phyloP scores from a whole-genome alignment of 2,888 invertebrate genomes.

The Chrysotoxum bicinctum region DNA sequence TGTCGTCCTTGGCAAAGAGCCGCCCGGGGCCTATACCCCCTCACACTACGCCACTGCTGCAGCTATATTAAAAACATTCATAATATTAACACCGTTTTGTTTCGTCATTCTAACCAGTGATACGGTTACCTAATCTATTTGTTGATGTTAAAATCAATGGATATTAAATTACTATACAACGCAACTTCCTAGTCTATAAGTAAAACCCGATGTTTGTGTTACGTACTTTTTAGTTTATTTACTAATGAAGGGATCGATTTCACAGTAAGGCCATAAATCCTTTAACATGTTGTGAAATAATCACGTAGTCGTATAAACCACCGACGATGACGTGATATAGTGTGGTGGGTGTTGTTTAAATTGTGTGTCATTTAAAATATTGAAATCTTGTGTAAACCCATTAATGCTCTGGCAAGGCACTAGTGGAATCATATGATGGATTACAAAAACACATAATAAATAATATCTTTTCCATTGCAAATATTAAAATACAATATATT shows the following conservation, averaged over 20 bases:
- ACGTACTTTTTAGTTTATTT: not conserved
- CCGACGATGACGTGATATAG: not conserved
- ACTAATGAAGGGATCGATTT: not conserved
- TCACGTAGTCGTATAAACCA: not conserved
- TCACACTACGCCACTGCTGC: too few species aligned
- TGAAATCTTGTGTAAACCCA: not conserved
- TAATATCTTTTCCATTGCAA: too few species aligned
- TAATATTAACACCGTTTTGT: too few species aligned
- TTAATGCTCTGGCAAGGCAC: not conserved
- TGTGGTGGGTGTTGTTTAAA: not conserved
- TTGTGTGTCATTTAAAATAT: not conserved
- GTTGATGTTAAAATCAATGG: too few species aligned
- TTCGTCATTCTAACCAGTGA: too few species aligned
- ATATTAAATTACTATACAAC: not conserved
- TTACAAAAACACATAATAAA: too few species aligned
- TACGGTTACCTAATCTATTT: too few species aligned
- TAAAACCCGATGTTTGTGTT: not conserved
- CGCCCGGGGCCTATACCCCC: too few species aligned
- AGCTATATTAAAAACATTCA: too few species aligned
- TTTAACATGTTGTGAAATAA: not conserved
- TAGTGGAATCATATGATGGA: not conserved
- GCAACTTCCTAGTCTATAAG: not conserved
- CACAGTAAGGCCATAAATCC: not conserved
- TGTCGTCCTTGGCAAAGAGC: too few species aligned
- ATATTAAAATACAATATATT: too few species aligned